These are phyloP conservation scores for Bellardia pandia DNA, from an alignment of 2,888 invertebrate genomes.

Conservation along the genomic window DNA sequence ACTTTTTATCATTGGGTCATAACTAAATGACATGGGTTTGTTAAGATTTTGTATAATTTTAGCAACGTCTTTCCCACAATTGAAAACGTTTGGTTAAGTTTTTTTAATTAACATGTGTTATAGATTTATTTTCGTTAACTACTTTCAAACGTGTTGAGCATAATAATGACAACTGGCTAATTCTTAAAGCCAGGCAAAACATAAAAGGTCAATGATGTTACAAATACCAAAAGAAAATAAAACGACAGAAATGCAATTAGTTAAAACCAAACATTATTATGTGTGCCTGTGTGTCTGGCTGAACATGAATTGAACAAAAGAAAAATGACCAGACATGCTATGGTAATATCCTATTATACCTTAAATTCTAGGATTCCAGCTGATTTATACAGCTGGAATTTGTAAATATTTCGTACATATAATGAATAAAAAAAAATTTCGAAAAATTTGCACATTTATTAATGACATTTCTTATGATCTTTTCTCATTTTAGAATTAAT, in stretches of 20 bases:
- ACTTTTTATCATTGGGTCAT: neutral
- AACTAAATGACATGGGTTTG: slow-evolving; percentile 11
- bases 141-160: slow-evolving; percentile 25
- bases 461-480: neutral
- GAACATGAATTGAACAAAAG: neutral
- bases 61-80: neutral
- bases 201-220: slow-evolving; percentile 17
- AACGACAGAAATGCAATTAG: too few relatives aligned
- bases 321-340: too few relatives aligned
- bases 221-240: neutral
- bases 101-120: slow-evolving; percentile 51
- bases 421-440: neutral
- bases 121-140: slow-evolving; percentile 38
- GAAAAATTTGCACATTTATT: neutral
- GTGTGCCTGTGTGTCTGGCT: neutral
- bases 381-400: neutral
- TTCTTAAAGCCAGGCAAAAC: neutral
- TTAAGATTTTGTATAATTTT: neutral
- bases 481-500: slow-evolving; percentile 47
- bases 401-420: neutral
- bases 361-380: neutral
- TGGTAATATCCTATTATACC: neutral
- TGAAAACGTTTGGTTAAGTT: neutral
- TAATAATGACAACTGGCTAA: neutral
- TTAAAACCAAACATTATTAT: too few relatives aligned